Base-by-base conservation (phyloP, 1,140 invertebrate genomes). In the Xylocopa sonorina region DNA sequence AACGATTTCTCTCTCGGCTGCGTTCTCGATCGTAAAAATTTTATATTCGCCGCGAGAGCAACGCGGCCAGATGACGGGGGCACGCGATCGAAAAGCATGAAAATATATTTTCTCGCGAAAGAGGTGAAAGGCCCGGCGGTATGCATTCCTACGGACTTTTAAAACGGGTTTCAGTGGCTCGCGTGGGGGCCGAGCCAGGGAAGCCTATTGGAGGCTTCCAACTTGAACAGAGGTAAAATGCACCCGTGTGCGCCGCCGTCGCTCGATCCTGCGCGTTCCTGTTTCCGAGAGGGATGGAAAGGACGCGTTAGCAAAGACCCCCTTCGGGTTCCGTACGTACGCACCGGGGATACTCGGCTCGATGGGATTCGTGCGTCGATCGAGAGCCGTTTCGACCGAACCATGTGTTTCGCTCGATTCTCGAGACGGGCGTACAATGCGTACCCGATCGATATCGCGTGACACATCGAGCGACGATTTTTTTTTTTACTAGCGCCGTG, bases 121-220 rank as follows among this genome's bases (percentile, higher is more conserved):
- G 69, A 74, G 69, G 81, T 80, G 71, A 74, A 80, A 80, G 77
- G 63, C 78, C 63, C 62, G 50, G 18, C 51, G 34, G 80, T 41
- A 38, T 60, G 77, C 77, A 79, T 78, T 82, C 81, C 81, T 63
- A 41, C 34, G 81, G 81, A 80, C 78, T 80, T 83, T 83, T 80
- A 80, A 80, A 83, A 80, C 81, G 62, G 67, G 80, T 82, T 82
- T 67, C 38, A 41, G 51, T 27, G 46, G 24, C 32, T 60, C 50
- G 80, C 58, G 80, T 57, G 76, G 68, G 68, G 80, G 46, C 21
- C 55, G 69, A 74, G 63, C 21, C 27, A 58, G 50, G 24, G 43
- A 46, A 72, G 76, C 60, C 60, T 51, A 73, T 81, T 82, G 80
- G 80, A 82, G 69, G 80, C 38, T 82, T 82, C 80, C 69, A 80